These are phyloP conservation scores for Pangasius mekongensis DNA, from an alignment of 2,797 vertebrate genomes.

Conservation along the genomic window DNA sequence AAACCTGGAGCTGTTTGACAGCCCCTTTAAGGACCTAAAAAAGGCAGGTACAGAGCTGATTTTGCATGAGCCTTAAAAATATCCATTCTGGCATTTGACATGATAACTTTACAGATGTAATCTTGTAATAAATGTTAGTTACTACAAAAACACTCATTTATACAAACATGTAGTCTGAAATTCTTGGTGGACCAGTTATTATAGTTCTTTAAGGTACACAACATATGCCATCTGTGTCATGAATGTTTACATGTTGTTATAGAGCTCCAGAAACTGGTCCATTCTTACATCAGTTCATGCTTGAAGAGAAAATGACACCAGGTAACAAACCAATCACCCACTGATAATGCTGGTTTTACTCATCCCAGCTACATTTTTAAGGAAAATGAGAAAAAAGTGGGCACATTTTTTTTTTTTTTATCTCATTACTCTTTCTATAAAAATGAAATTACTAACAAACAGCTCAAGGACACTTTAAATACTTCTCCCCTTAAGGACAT, in stretches of 20 bases:
- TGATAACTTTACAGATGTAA: constrained; percentile 14
- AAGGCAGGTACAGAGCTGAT: not conserved
- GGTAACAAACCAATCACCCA: constrained; percentile 33
- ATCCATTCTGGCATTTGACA: constrained; percentile 23
- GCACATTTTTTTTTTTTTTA: constrained; percentile 18
- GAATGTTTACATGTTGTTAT: constrained; percentile 46
- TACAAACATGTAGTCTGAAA: constrained; percentile 47
- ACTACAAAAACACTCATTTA: constrained; percentile 51
- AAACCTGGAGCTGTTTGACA: not conserved
- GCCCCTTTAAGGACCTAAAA: not conserved
- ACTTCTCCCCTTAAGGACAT: not conserved
- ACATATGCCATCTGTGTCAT: constrained; percentile 44
- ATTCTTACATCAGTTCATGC: constrained; percentile 46
- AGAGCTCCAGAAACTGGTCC: constrained; percentile 28
- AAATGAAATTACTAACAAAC: constrained; percentile 39
- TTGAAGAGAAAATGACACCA: constrained; percentile 44
- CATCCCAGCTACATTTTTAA: constrained; percentile 17
- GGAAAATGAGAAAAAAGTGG: constrained; percentile 18
- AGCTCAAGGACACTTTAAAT: constrained; percentile 43
- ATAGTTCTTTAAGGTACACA: constrained; percentile 45
- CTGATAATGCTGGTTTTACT: constrained; percentile 29
- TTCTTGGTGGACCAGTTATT: constrained; percentile 32
- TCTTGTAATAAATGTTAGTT: constrained; percentile 53
- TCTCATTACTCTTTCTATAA: constrained; percentile 35
- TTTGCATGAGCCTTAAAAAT: constrained; percentile 23